Evolutionary conservation across 2,888 invertebrate species (phyloP), one percentile per base, ranked within the genome.

Genomic region (Hyles lineata): DNA sequence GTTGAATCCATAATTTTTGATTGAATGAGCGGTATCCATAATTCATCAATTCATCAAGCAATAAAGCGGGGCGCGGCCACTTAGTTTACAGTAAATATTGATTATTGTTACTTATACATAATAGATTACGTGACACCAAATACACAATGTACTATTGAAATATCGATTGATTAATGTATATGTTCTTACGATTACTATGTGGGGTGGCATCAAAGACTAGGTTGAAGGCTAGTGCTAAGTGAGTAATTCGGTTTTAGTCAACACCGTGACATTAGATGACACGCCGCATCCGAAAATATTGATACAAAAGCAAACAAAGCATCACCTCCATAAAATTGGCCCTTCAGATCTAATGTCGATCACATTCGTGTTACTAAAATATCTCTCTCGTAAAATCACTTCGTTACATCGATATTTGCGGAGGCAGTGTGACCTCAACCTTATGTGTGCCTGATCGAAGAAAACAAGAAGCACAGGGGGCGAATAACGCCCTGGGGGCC

Each of bases 401-500:
- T 75, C 75, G 77, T 78, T 77, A 73, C 76, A 79, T 83, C 83
- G 78, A 86, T 83, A 88, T 87, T 88, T 85, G 80, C 85, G 83
- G 83, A 85, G 78, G 79, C 85, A 79, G 81, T 75, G 82, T 84
- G 84, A 84, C 79, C 82, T 81, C 79, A 83, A 82, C 79, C 76
- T 43, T 79, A 80, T 80, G 81, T 77, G 83, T 87, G 88, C 88
- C 84, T 85, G 82, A 85, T 89, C 78, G 89, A 92, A 93, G 92
- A 92, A 93, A 94, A 93, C 92, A 93, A 92, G 92, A 92, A 93
- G 94, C 94, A 90, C 87, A 92, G 91, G 91, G 89, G 90, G 90
- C 90, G 80, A 83, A 87, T 81, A 83, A 78, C 79, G 91, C 91
- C 93, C 89, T 83, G 83, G 87, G 89, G 89, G 87, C 80, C 74